Conservation (phyloP, 2,113 vertebrate species). For the Turnix velox region DNA sequence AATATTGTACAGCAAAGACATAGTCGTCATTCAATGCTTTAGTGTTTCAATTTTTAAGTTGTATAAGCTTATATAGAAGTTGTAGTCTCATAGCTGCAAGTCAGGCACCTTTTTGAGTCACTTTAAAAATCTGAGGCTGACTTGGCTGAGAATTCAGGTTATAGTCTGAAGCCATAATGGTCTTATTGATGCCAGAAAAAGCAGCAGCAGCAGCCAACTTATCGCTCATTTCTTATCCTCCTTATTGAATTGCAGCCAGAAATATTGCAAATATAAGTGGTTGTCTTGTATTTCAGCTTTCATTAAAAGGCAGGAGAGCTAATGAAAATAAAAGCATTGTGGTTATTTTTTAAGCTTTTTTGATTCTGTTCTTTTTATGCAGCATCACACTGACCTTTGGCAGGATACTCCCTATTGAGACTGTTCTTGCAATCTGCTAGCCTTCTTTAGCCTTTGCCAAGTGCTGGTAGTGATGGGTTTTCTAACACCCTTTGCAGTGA, state of each 20-base stretch:
- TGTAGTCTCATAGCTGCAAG: not conserved
- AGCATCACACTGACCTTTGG: constrained; percentile 11
- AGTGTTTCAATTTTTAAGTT: not conserved
- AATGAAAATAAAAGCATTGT: not conserved
- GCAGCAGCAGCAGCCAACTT: not conserved
- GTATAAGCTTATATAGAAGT: not conserved
- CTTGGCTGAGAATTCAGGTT: not conserved
- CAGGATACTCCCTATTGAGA: not conserved
- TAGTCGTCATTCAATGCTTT: not conserved
- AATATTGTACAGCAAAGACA: not conserved
- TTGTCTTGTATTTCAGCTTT: not conserved
- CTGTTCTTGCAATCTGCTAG: not conserved
- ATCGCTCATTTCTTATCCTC: not conserved
- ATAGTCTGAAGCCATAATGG: not conserved
- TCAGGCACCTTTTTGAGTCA: not conserved
- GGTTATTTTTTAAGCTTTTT: not conserved
- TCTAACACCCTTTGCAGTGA: not conserved
- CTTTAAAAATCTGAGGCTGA: not conserved
- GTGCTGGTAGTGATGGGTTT: not conserved
- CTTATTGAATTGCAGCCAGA: not conserved
- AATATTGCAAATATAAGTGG: not conserved
- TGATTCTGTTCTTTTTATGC: not conserved
- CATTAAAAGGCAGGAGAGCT: not conserved
- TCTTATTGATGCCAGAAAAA: not conserved
- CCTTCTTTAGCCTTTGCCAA: not conserved